Conservation (phyloP, 2,113 vertebrate species). For the Bungarus multicinctus region DNA sequence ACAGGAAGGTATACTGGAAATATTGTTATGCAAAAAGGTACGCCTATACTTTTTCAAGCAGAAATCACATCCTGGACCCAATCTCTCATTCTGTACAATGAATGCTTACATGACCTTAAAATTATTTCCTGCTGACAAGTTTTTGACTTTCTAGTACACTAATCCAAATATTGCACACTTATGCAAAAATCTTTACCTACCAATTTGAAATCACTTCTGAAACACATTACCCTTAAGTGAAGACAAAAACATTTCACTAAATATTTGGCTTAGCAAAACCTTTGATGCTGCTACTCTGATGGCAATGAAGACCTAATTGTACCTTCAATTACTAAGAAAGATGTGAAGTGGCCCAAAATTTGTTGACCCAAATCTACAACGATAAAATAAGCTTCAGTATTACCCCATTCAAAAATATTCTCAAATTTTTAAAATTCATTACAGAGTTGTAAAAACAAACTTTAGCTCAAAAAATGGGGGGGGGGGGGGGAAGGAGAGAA, state of each 20-base stretch:
- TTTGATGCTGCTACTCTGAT: background rate
- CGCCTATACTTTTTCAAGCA: background rate
- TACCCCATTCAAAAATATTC: background rate
- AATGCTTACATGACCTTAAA: background rate
- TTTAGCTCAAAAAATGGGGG: background rate
- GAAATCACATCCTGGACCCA: background rate
- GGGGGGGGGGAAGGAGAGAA: too few species aligned
- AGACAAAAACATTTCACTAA: background rate
- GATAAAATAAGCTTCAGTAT: background rate
- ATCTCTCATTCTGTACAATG: background rate
- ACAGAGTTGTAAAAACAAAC: background rate
- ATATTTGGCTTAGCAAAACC: background rate
- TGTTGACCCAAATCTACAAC: background rate
- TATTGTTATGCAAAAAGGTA: background rate
- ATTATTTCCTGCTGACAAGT: background rate
- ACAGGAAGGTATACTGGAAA: background rate
- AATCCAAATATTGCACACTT: background rate
- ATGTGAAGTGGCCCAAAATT: background rate
- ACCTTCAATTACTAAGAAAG: background rate
- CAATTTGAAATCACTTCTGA: background rate
- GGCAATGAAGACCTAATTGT: background rate
- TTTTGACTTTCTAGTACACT: background rate
- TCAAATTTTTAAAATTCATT: background rate
- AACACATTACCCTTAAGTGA: background rate
- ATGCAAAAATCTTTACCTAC: background rate